Evolutionary conservation across 2,113 vertebrate species (phyloP).

Genomic region (Neolamprologus fasciatus): DNA sequence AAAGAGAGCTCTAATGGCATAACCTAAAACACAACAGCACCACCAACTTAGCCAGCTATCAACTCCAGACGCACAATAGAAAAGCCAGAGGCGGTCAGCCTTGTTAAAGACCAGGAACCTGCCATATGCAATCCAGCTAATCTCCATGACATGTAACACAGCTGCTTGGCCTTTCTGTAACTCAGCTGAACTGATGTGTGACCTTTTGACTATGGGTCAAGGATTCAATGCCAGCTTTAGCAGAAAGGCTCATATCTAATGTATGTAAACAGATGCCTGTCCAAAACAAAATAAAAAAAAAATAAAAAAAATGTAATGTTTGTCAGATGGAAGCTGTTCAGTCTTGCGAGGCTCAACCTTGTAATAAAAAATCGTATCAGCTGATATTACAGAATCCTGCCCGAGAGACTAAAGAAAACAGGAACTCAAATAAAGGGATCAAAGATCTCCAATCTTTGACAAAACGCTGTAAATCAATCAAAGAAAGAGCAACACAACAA

Average conservation of each 20-base stretch:
- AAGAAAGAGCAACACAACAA: slow-evolving; percentile 15
- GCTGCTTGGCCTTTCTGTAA: neutral
- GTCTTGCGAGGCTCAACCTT: neutral
- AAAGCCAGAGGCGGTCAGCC: slow-evolving; percentile 4
- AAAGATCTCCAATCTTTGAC: slow-evolving; percentile 7
- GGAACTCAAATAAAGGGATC: slow-evolving; percentile 11
- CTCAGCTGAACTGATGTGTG: slow-evolving; percentile 7
- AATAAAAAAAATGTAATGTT: accelerated
- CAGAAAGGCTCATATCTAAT: neutral
- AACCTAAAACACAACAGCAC: neutral
- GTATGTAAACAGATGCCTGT: neutral
- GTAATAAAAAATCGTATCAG: neutral
- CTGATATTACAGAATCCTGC: neutral
- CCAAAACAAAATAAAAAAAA: neutral
- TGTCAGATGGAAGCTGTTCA: neutral
- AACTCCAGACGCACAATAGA: neutral
- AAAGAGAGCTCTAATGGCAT: neutral
- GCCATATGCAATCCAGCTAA: slow-evolving; percentile 37
- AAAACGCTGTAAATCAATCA: slow-evolving; percentile 41
- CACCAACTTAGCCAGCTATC: neutral
- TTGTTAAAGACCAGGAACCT: slow-evolving; percentile 16
- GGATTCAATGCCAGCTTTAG: neutral
- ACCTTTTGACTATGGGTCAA: neutral
- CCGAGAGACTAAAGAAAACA: neutral
- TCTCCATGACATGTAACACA: slow-evolving; percentile 36